Conservation (phyloP, 2,888 invertebrate species). For the Mesochorus sp. region DNA sequence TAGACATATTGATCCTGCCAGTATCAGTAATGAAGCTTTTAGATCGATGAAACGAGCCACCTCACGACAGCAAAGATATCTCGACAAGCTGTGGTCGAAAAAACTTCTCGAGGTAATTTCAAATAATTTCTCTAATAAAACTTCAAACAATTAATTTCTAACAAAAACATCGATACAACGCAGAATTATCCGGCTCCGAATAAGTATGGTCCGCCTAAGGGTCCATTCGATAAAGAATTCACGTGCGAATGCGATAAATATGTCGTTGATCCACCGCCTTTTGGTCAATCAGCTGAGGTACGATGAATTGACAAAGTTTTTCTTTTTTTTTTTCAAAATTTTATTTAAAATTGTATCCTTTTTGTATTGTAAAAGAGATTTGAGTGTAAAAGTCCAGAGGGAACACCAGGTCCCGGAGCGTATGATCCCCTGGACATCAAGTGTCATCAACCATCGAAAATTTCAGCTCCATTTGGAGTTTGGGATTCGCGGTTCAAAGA, state of each 20-base stretch:
- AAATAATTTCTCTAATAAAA: not conserved
- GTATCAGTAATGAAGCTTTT: constrained; percentile 62
- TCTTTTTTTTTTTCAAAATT: not conserved
- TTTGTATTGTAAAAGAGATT: constrained; percentile 48
- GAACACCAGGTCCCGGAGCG: constrained; percentile 51
- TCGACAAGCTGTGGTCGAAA: constrained; percentile 65
- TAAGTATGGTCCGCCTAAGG: constrained; percentile 62
- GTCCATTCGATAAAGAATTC: constrained; percentile 62
- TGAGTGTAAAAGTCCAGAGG: constrained; percentile 14
- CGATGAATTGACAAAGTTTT: not conserved
- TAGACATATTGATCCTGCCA: constrained; percentile 42
- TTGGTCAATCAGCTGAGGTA: constrained; percentile 56
- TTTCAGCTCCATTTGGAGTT: constrained; percentile 54
- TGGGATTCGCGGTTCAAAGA: constrained; percentile 38
- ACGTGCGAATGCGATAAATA: constrained; percentile 63
- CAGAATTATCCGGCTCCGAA: constrained; percentile 70
- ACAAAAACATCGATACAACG: not conserved
- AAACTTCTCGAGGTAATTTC: constrained; percentile 65
- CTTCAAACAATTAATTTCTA: not conserved
- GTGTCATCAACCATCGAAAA: constrained; percentile 39
- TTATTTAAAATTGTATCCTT: not conserved
- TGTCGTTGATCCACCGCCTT: constrained; percentile 48
- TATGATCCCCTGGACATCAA: constrained; percentile 41
- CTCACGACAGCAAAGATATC: constrained; percentile 64
- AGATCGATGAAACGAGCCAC: constrained; percentile 64